phyloP scores from a whole-genome alignment of 2,888 invertebrate species.

The Coremacera marginata region DNA sequence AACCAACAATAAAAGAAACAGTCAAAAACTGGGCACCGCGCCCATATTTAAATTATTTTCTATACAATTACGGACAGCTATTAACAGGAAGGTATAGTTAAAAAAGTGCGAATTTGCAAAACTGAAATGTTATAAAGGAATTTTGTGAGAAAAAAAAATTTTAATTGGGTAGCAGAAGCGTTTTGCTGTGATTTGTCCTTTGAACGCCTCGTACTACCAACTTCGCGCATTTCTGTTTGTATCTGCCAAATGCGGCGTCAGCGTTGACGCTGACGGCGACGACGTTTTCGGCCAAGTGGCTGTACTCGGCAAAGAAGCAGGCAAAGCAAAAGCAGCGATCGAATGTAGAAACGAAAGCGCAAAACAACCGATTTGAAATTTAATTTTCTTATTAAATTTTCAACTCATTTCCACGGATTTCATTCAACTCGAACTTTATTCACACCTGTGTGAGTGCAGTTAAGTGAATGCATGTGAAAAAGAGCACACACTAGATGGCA shows the following conservation, averaged over 20 bases:
- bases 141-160: not conserved
- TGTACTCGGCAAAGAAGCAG: no score
- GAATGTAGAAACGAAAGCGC: not conserved
- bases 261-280: no score
- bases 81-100: not conserved
- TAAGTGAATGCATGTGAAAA: not conserved
- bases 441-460: conserved; percentile 15
- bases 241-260: not conserved
- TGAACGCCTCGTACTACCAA: not conserved
- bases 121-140: not conserved
- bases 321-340: no score
- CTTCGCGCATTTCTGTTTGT: conserved; percentile 9
- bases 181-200: not conserved
- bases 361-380: conserved; percentile 1
- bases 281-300: no score
- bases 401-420: not conserved
- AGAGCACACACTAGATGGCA: not conserved
- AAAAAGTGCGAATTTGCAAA: not conserved
- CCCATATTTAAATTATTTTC: no score
- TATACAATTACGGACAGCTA: not conserved
- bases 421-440: not conserved
- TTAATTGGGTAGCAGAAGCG: not conserved
- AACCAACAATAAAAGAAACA: no score
- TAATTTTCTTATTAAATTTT: not conserved
- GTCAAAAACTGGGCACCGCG: no score